Evolutionary conservation across 2,888 invertebrate genomes (phyloP), one percentile per base, ranked within the genome.

Genomic region (Eupithecia subfuscata): DNA sequence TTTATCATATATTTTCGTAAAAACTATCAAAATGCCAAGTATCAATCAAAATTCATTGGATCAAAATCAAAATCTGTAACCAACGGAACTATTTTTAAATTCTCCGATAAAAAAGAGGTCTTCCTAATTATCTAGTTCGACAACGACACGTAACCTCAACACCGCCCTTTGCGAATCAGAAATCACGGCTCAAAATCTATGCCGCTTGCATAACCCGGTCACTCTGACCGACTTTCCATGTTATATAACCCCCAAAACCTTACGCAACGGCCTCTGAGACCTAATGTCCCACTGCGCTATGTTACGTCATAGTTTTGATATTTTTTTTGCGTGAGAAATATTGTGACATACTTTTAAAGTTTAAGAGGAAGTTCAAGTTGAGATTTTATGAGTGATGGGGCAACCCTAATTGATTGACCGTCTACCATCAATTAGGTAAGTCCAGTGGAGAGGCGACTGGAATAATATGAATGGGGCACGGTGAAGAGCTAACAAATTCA

Each of bases 201-300:
- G 91, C 88, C 90, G 87, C 81, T 93, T 93, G 85, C 92, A 87
- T 91, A 84, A 92, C 81, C 84, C 93, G 94, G 94, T 91, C 90
- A 83, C 80, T 83, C 78, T 90, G 94, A 86, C 93, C 92, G 90
- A 93, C 94, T 94, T 94, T 94, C 94, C 90, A 77, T 84, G 82
- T 92, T 93, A 90, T 89, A 88, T 85, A 93, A 93, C 84, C 81
- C 89, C 89, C 85, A 91, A 91, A 88, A 88, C 84, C 79, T 94
- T 94, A 87, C 89, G 88, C 87, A 94, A 94, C 83, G 86, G 90
- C 82, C 87, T 92, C 87, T 88, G 81, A 92, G 93, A 94, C 94
- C 94, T 86, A 92, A 93, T 94, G 92, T 92, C 92, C 93, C 90
- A 94, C 88, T 92, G 88, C 89, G 80, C 80, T 68, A 60, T 14